These are phyloP conservation scores for Pomacea canaliculata DNA, from an alignment of 2,888 invertebrate species.

Conservation along the genomic window DNA sequence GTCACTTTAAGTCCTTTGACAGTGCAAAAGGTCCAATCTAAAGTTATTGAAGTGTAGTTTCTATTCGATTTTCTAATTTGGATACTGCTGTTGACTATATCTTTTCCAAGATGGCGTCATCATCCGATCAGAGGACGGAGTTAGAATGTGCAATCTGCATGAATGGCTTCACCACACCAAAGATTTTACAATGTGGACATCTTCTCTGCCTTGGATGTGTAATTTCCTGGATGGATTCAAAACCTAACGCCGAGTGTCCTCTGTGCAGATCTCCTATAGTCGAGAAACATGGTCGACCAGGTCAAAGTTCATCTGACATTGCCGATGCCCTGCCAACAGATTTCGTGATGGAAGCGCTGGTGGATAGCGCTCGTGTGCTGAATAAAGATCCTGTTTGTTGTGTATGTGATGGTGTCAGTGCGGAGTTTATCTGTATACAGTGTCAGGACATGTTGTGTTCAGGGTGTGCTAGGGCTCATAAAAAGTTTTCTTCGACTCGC, in stretches of 20 bases:
- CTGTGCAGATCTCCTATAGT: background rate
- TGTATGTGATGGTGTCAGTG: background rate
- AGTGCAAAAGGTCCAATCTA: too few species aligned
- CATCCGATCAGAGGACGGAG: too few species aligned
- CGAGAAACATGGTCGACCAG: background rate
- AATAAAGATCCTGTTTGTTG: background rate
- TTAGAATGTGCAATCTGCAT: background rate
- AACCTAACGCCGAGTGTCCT: background rate
- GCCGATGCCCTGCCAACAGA: conserved; percentile 2
- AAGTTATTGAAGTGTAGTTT: too few species aligned
- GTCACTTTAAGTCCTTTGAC: too few species aligned
- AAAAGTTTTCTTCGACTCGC: background rate
- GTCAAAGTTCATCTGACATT: background rate
- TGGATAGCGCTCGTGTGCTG: background rate
- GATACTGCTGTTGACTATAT: too few species aligned
- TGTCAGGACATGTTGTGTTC: background rate
- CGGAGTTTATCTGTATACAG: background rate
- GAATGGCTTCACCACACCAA: background rate
- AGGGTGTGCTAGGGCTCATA: background rate
- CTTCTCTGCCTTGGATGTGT: background rate
- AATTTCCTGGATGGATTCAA: background rate
- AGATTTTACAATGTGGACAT: background rate
- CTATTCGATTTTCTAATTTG: too few species aligned
- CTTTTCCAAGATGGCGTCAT: too few species aligned
- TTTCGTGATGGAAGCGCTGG: background rate